These are phyloP conservation scores for Beris chalybata DNA, from an alignment of 2,888 invertebrate genomes.

Conservation along the genomic window DNA sequence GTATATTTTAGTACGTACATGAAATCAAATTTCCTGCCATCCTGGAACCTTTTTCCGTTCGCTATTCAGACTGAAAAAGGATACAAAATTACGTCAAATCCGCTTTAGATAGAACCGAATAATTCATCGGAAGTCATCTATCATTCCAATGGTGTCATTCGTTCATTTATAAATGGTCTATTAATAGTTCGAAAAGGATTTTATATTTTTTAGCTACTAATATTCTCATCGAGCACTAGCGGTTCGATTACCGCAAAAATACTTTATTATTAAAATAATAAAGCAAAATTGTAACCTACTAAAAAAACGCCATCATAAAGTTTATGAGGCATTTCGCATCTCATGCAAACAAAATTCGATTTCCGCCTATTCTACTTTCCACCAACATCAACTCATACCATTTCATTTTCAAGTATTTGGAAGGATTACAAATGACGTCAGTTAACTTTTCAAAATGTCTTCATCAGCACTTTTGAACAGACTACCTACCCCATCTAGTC, in stretches of 20 bases:
- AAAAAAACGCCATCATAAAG: too few relatives aligned
- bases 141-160: too few relatives aligned
- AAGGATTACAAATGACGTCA: slow-evolving; percentile 18
- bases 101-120: slow-evolving; percentile 19
- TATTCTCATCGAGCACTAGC: not conserved
- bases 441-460: slow-evolving; percentile 27
- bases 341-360: too few relatives aligned
- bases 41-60: slow-evolving; percentile 35
- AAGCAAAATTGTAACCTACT: too few relatives aligned
- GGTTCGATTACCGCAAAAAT: too few relatives aligned
- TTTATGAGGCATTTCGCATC: too few relatives aligned
- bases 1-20: not conserved
- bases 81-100: slow-evolving; percentile 35
- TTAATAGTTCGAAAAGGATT: not conserved
- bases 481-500: not conserved
- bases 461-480: slow-evolving; percentile 15
- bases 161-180: not conserved
- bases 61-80: slow-evolving; percentile 26
- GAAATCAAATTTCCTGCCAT: slow-evolving; percentile 38
- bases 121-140: too few relatives aligned
- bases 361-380: not conserved
- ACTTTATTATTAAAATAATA: too few relatives aligned
- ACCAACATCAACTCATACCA: not conserved
- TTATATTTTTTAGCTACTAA: too few relatives aligned
- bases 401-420: not conserved